Conservation (phyloP, 2,113 vertebrate genomes). For the Hippocampus guttulatus region DNA sequence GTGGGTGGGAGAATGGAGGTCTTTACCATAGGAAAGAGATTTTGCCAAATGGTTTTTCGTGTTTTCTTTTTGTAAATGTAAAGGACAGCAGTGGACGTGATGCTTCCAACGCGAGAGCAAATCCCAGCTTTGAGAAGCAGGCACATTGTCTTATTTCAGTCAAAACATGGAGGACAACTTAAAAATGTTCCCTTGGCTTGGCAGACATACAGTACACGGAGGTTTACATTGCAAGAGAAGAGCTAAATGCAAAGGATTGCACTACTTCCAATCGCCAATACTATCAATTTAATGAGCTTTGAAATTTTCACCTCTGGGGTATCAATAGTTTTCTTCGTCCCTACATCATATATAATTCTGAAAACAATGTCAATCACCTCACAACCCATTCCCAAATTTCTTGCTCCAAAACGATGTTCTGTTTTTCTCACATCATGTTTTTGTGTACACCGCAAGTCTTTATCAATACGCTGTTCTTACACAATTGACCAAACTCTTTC, state of each 20-base stretch:
- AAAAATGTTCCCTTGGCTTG: constrained; percentile 25
- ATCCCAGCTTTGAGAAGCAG: constrained; percentile 28
- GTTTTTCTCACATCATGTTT: constrained; percentile 29
- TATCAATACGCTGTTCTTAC: constrained; percentile 16
- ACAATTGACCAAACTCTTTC: constrained; percentile 16
- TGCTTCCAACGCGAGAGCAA: constrained; percentile 40
- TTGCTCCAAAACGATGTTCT: constrained; percentile 45
- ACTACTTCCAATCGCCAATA: not conserved
- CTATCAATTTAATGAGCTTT: not conserved
- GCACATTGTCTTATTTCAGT: constrained; percentile 33
- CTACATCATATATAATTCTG: too few species aligned
- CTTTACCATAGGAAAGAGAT: constrained; percentile 74
- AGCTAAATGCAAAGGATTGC: constrained; percentile 42
- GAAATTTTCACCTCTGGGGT: too few species aligned
- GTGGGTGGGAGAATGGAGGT: constrained; percentile 58
- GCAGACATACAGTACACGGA: constrained; percentile 16
- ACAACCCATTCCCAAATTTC: constrained; percentile 10
- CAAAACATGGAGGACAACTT: constrained; percentile 31
- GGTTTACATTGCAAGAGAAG: constrained; percentile 36
- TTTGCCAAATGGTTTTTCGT: constrained; percentile 59
- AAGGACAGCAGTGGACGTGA: constrained; percentile 44
- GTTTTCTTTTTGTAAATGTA: constrained; percentile 58
- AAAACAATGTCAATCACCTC: not conserved
- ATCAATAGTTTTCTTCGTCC: too few species aligned
- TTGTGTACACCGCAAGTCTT: constrained; percentile 11